A percentile compares a stretch with the other conserved stretches of the same genome.
Evolutionary conservation across 2,113 vertebrate genomes (phyloP).

Genomic region (Hyaena hyaena): DNA sequence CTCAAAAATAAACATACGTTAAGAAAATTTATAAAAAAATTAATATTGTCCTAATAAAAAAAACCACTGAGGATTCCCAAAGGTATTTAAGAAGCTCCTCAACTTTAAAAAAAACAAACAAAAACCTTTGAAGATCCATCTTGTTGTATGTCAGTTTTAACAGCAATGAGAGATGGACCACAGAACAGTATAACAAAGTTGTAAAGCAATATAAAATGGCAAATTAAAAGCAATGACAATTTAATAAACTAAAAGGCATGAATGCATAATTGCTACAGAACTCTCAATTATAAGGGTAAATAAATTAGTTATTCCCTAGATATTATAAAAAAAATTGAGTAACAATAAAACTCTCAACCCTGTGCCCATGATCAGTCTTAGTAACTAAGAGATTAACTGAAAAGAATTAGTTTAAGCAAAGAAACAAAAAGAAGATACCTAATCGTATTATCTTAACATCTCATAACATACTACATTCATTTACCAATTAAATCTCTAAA

Average conservation of each 20-base stretch:
- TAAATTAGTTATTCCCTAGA: slow-evolving; percentile 4
- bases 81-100: background rate
- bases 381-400: background rate
- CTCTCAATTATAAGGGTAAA: slow-evolving; percentile 7
- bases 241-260: slow-evolving; percentile 18
- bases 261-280: background rate
- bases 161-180: background rate
- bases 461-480: background rate
- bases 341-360: background rate
- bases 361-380: background rate
- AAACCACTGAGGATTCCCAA: slow-evolving; percentile 5
- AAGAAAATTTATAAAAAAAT: background rate
- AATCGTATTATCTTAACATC: background rate
- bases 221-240: slow-evolving; percentile 19
- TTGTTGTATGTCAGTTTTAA: background rate
- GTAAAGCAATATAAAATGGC: background rate
- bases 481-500: slow-evolving; percentile 10
- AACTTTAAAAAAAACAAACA: background rate
- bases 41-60: background rate
- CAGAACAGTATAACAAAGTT: background rate
- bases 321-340: slow-evolving; percentile 13
- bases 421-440: slow-evolving; percentile 24
- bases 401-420: slow-evolving; percentile 16
- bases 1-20: too few relatives aligned
- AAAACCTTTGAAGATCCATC: background rate